Conservation (phyloP, 2,797 vertebrate species). For the Bucorvus abyssinicus region DNA sequence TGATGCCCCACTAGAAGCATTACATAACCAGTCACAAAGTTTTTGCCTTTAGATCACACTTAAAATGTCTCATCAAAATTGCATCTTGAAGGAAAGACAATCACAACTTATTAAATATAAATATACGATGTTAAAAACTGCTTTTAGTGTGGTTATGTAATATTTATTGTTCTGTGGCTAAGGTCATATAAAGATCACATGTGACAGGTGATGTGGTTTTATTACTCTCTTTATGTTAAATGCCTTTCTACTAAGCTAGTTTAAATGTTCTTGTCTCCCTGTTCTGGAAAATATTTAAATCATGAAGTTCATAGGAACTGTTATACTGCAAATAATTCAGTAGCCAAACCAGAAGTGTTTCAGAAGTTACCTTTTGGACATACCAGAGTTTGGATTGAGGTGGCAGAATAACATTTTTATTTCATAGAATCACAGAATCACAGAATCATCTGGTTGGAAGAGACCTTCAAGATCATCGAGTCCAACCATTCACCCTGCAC, state of each 20-base stretch:
- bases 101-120: conserved; percentile 70
- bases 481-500: too few species aligned
- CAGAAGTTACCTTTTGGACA: conserved; percentile 31
- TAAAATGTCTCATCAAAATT: conserved; percentile 71
- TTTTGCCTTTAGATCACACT: conserved; percentile 65
- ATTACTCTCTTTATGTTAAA: conserved; percentile 62
- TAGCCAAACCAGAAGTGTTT: conserved; percentile 36
- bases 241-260: conserved; percentile 58
- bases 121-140: conserved; percentile 65
- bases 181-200: conserved; percentile 68
- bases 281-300: conserved; percentile 60
- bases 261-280: conserved; percentile 64
- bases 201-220: conserved; percentile 61
- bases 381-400: background rate
- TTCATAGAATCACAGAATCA: background rate
- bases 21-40: conserved; percentile 67
- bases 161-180: conserved; percentile 67
- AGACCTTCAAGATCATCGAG: too few species aligned
- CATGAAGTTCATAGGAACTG: conserved; percentile 33
- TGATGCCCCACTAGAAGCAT: conserved; percentile 46
- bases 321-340: conserved; percentile 56
- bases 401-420: background rate
- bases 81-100: conserved; percentile 67
- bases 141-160: conserved; percentile 67
- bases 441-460: too few species aligned